These are phyloP conservation scores for Apolygus lucorum DNA, from an alignment of 1,140 invertebrate genomes.

Conservation along the genomic window DNA sequence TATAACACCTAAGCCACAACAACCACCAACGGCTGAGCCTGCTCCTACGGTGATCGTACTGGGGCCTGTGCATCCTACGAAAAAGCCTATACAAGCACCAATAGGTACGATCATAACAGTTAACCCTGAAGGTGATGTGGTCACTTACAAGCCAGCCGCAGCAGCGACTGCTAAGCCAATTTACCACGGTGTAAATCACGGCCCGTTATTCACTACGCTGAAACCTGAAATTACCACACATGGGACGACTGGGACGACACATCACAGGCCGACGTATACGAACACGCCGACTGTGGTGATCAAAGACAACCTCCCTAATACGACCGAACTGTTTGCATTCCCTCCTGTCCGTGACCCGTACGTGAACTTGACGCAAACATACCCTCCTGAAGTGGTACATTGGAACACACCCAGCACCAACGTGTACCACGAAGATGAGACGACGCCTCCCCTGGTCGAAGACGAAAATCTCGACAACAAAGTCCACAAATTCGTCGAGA, in stretches of 20 bases:
- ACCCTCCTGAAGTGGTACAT: slow-evolving; percentile 39
- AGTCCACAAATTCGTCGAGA: slow-evolving; percentile 69
- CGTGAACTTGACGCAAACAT: slow-evolving; percentile 50
- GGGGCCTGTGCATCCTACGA: slow-evolving; percentile 42
- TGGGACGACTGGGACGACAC: neutral
- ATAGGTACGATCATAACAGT: slow-evolving; percentile 26
- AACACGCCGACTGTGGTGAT: slow-evolving; percentile 23
- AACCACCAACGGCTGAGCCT: slow-evolving; percentile 41
- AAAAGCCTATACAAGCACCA: slow-evolving; percentile 28
- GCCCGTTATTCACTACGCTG: slow-evolving; percentile 3
- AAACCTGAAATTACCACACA: slow-evolving; percentile 3
- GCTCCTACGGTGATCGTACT: slow-evolving; percentile 65
- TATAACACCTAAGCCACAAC: slow-evolving; percentile 32
- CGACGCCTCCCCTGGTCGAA: slow-evolving; percentile 61
- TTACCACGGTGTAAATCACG: slow-evolving; percentile 10
- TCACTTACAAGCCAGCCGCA: slow-evolving; percentile 24
- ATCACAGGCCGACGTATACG: neutral
- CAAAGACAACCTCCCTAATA: slow-evolving; percentile 43
- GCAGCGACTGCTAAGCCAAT: slow-evolving; percentile 19
- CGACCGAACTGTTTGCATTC: slow-evolving; percentile 62
- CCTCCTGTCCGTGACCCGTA: slow-evolving; percentile 74
- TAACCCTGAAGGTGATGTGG: slow-evolving; percentile 23
- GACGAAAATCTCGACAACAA: slow-evolving; percentile 66
- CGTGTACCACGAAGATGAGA: slow-evolving; percentile 39
- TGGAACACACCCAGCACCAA: slow-evolving; percentile 8